These are phyloP conservation scores for Drosophila bipectinata DNA, from an alignment of 1,140 invertebrate species.

Conservation along the genomic window DNA sequence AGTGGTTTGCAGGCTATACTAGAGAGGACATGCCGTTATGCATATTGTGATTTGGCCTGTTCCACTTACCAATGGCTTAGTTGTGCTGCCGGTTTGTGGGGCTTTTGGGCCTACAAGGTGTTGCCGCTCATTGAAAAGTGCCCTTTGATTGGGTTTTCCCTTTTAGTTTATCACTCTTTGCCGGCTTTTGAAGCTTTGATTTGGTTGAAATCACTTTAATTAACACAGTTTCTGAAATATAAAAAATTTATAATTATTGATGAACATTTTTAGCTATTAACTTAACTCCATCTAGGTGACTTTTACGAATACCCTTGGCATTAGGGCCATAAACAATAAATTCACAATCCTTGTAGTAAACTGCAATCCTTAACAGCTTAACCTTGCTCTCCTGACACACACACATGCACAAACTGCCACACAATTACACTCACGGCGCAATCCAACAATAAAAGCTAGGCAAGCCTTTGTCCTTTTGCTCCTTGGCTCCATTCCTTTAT, in stretches of 20 bases:
- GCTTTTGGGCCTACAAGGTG: conserved; percentile 7
- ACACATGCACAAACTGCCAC: background rate
- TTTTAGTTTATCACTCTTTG: conserved; percentile 20
- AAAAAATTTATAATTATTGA: conserved; percentile 7
- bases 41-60: conserved; percentile 28
- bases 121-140: too few species aligned
- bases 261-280: background rate
- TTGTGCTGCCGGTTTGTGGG: background rate
- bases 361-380: conserved; percentile 34
- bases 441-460: conserved; percentile 46
- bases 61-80: conserved; percentile 31
- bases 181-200: conserved; percentile 13
- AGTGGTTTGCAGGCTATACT: conserved; percentile 40
- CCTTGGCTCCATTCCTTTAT: conserved; percentile 58
- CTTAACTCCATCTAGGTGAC: background rate
- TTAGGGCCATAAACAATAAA: background rate
- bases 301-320: background rate
- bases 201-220: conserved; percentile 30
- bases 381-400: conserved; percentile 44
- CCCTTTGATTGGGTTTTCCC: conserved; percentile 37
- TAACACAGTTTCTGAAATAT: conserved; percentile 20
- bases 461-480: conserved; percentile 53
- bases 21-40: conserved; percentile 18
- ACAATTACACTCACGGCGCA: conserved; percentile 22
- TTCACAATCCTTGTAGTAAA: background rate